Evolutionary conservation across 2,113 vertebrate genomes (phyloP).

Genomic region (Oceanodroma tethys): DNA sequence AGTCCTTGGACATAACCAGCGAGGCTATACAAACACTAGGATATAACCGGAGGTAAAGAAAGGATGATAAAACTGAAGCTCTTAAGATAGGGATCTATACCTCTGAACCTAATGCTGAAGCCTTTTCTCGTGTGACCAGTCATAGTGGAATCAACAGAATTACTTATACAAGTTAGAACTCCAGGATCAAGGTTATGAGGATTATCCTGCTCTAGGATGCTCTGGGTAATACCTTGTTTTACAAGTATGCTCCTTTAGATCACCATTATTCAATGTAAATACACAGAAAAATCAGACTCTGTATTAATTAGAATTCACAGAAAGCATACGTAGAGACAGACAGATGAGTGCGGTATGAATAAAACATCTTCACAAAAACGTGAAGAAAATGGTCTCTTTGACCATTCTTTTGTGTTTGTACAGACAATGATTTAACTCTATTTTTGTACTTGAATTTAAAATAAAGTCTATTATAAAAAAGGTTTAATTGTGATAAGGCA

Average conservation of each 20-base stretch:
- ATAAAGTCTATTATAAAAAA: neutral
- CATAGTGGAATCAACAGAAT: neutral
- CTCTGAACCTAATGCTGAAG: neutral
- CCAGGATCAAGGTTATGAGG: neutral
- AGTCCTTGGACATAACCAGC: neutral
- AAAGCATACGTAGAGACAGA: neutral
- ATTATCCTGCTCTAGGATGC: neutral
- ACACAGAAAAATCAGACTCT: neutral
- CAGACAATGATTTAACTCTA: neutral
- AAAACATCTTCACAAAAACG: neutral
- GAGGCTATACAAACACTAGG: neutral
- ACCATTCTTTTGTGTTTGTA: neutral
- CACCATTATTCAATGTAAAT: neutral
- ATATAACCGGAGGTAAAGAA: neutral
- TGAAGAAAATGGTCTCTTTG: neutral
- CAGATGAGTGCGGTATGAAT: neutral
- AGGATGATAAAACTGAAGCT: neutral
- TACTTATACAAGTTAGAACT: neutral
- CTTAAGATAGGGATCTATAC: neutral
- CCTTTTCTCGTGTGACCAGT: neutral
- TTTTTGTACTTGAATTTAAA: neutral
- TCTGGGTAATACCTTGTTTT: neutral
- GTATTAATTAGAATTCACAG: neutral
- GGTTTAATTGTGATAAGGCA: neutral
- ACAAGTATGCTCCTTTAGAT: neutral